phyloP scores from a whole-genome alignment of 2,113 vertebrate species.

The Turdus rufiventris region DNA sequence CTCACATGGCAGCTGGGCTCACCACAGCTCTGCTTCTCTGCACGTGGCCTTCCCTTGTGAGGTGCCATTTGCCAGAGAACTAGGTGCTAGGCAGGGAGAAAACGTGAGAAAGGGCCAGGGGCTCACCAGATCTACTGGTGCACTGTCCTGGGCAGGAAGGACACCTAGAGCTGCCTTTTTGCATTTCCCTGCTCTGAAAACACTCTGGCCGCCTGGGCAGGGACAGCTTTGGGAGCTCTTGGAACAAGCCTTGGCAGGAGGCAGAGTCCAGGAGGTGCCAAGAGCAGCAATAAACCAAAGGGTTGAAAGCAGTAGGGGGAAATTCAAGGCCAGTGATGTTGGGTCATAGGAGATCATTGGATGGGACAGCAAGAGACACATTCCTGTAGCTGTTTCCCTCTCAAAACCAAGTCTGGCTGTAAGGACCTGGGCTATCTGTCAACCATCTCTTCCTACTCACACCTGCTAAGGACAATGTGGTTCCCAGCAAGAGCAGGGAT shows the following conservation, averaged over 20 bases:
- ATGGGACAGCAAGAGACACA: background rate
- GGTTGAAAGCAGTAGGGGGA: background rate
- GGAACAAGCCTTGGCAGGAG: background rate
- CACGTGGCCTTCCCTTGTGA: conserved; percentile 15
- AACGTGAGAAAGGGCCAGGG: background rate
- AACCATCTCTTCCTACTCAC: background rate
- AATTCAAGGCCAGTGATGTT: background rate
- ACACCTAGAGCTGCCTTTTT: background rate
- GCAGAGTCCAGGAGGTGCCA: background rate
- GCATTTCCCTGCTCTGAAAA: background rate
- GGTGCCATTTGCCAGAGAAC: background rate
- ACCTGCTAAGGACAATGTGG: fast-evolving
- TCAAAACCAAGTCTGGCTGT: background rate
- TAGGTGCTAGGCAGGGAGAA: background rate
- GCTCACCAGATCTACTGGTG: background rate
- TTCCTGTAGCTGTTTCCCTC: background rate
- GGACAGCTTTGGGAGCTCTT: background rate
- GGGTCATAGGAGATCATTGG: fast-evolving
- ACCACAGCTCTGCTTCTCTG: background rate
- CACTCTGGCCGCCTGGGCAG: background rate
- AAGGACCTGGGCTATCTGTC: background rate
- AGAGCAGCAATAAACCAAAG: background rate
- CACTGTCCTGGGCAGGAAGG: background rate
- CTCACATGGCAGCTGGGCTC: background rate
- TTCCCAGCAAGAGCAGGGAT: background rate